Evolutionary conservation across 2,113 vertebrate genomes (phyloP), one percentile per base, ranked within the genome.

Genomic region (Rafetus swinhoei): DNA sequence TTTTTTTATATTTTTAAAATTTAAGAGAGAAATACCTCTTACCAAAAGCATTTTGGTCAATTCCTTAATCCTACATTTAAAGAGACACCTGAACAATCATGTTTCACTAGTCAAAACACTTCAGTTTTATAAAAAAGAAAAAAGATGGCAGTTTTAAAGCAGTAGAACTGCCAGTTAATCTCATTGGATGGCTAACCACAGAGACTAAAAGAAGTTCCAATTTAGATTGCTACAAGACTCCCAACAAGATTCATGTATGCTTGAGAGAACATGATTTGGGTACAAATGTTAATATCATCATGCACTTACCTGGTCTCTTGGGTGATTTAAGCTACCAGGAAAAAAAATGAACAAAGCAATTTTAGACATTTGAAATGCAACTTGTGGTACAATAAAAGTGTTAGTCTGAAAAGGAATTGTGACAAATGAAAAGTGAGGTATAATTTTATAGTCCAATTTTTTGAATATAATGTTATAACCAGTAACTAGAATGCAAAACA

Each of bases 291-390:
- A 94, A 0, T 9, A 65, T 82, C 76, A 81, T 77, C 6, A 54
- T 57, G 54, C 80, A 98, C 98, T 94, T 98, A 99, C 99, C 99
- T 98, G 99, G 99, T 92, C 99, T 99, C 97, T 99, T 99, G 80
- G 99, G 99, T 81, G 99, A 99, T 96, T 99, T 99, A 35, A 99
- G 98, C 99, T 99, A 96, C 80, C 97, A 14, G 54, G 77, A 96
- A 79, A 97, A 98, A 29, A 96, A 97, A 72, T 7, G 77, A 96
- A 94, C 15, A 97, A 95, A 98, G 92, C 59, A 87, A 83, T 7
- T 56, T 98, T 96, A 98, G 93, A 94, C 55, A 92, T 84, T 84
- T 94, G 89, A 90, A 80, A 87, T 2, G 9, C 85, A 95, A 93
- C 60, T 22, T 87, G 57, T 69, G 81, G 52, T 59, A 82, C 82